Base-by-base conservation (phyloP, 2,797 vertebrate species). In the Premnoplex brunnescens region DNA sequence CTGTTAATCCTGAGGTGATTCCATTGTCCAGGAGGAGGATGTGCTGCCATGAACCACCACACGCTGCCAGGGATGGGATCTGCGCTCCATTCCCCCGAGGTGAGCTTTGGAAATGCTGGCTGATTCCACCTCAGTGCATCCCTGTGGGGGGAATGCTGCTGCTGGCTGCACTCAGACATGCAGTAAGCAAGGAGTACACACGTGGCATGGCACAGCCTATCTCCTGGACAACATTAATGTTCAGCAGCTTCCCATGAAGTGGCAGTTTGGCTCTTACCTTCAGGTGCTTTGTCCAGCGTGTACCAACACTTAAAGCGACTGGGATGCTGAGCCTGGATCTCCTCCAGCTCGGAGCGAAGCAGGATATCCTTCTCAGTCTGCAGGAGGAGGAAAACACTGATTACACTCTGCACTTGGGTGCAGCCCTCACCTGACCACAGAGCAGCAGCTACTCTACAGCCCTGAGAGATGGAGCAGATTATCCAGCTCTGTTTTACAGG, bases 281-380 rank as follows among this genome's bases (percentile, higher is more conserved):
- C 98, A 12, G 99, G 98, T 2, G 98, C 98, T 36, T 55, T 98
- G 97, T 99, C 99, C 89, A 99, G 55, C 0, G 99, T 99, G 97
- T 98, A 99, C 99, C 99, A 99, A 85, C 99, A 98, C 93, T 99
- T 99, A 85, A 99, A 99, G n/a, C 98, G 98, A 4, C 96, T 30
- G 0, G 99, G 98, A 78, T 99, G 79, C 72, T 98, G 98, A 7
- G 95, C 98, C 92, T 98, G 96, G 66, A 99, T 98, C 60, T 99
- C 99, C 41, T 99, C 99, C 89, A 99, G 96, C 97, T 99, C 99
- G 0, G 98, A 92, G 9, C 98, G 98, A 51, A 99, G 94, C 95
- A 99, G 97, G 94, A 99, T 99, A 95, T 99, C 99, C 93, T 99
- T 99, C 97, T 99, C 99, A 0, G 98, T 98, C 99, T 99, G 98